These are phyloP conservation scores for Epinephelus awoara DNA, from an alignment of 2,797 vertebrate genomes.

Conservation along the genomic window DNA sequence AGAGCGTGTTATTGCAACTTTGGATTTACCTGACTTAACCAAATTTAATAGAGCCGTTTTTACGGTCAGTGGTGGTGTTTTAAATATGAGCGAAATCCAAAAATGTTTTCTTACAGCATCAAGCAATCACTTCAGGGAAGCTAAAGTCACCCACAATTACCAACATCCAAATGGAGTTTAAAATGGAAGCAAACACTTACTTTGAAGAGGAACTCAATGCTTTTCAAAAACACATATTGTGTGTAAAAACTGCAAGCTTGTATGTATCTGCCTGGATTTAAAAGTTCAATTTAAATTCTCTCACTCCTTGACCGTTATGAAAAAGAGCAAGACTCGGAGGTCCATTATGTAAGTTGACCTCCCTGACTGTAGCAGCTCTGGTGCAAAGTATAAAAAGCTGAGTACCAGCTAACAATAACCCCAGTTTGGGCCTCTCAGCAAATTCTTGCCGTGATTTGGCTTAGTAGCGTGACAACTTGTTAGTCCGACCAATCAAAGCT, in stretches of 20 bases:
- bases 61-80: not conserved
- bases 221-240: not conserved
- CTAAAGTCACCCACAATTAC: not conserved
- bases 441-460: no score
- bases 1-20: not conserved
- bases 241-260: not conserved
- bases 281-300: not conserved
- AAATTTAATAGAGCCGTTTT: slow-evolving; percentile 9
- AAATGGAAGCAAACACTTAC: not conserved
- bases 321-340: not conserved
- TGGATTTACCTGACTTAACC: not conserved
- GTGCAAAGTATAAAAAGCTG: no score
- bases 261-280: not conserved
- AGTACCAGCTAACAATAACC: no score
- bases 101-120: not conserved
- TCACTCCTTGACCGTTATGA: not conserved
- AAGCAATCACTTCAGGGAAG: not conserved
- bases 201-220: not conserved
- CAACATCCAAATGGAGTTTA: not conserved
- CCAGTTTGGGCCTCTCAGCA: no score
- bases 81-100: not conserved
- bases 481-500: no score
- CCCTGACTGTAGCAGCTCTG: not conserved
- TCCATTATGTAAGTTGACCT: not conserved
- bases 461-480: no score